Evolutionary conservation across 2,113 vertebrate species (phyloP).

Genomic region (Micronycteris hirsuta): DNA sequence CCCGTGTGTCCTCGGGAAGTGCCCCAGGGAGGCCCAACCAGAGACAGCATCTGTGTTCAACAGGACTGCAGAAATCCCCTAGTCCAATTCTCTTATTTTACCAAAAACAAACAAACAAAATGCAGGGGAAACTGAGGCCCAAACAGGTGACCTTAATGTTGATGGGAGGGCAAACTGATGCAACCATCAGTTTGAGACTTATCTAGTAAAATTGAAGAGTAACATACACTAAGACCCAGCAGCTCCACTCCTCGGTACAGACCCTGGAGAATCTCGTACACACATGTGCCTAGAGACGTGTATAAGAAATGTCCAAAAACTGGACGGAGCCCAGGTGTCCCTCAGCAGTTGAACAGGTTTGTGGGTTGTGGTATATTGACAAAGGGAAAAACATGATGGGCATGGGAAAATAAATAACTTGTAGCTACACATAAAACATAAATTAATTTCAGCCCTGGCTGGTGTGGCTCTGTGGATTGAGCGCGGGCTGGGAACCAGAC

Average conservation of each 20-base stretch:
- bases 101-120: not conserved
- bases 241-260: not conserved
- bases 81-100: not conserved
- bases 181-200: not conserved
- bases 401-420: not conserved
- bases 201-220: not conserved
- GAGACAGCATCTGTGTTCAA: not conserved
- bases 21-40: no score
- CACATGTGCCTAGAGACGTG: not conserved
- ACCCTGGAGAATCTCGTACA: not conserved
- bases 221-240: not conserved
- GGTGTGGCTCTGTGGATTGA: no score
- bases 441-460: not conserved
- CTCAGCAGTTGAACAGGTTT: not conserved
- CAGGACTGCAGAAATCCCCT: not conserved
- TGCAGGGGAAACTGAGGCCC: not conserved
- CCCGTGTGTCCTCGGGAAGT: not conserved
- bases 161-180: not conserved
- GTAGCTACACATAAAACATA: not conserved
- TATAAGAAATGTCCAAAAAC: not conserved
- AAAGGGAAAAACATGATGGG: not conserved
- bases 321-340: not conserved
- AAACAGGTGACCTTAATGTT: not conserved
- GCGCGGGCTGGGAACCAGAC: no score
- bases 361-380: not conserved